Conservation (phyloP, 2,888 invertebrate species). For the Trichacis sp. region DNA sequence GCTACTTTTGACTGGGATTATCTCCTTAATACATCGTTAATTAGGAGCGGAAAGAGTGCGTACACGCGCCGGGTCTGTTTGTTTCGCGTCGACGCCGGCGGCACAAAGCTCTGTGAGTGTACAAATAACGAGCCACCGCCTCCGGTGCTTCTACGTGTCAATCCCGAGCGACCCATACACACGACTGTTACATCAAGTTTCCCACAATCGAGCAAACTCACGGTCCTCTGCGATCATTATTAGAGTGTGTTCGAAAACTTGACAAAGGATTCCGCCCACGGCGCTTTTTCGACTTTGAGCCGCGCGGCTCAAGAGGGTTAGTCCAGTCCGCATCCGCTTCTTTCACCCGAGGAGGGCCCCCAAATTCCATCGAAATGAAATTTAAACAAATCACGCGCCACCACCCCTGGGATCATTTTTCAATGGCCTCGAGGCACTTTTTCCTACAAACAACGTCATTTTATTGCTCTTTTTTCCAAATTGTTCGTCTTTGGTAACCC, state of each 20-base stretch:
- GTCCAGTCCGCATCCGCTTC: slow-evolving; percentile 8
- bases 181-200: background rate
- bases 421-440: no score
- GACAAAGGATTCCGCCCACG: slow-evolving; percentile 9
- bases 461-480: no score
- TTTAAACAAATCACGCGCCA: slow-evolving; percentile 7
- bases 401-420: background rate
- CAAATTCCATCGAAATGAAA: slow-evolving; percentile 6
- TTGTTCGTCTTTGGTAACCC: no score
- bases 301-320: slow-evolving; percentile 5
- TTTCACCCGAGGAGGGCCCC: slow-evolving; percentile 4
- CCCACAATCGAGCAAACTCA: slow-evolving; percentile 8
- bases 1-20: no score
- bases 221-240: background rate
- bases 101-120: background rate
- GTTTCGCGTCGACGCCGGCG: slow-evolving; percentile 7
- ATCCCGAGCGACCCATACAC: background rate
- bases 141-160: slow-evolving; percentile 1
- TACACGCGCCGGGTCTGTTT: background rate
- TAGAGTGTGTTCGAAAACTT: slow-evolving; percentile 5
- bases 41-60: background rate
- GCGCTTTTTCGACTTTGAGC: slow-evolving; percentile 9
- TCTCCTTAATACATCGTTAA: no score
- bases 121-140: slow-evolving; percentile 6
- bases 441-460: no score